Evolutionary conservation across 2,888 invertebrate species (phyloP).

Genomic region (Salticus scenicus): DNA sequence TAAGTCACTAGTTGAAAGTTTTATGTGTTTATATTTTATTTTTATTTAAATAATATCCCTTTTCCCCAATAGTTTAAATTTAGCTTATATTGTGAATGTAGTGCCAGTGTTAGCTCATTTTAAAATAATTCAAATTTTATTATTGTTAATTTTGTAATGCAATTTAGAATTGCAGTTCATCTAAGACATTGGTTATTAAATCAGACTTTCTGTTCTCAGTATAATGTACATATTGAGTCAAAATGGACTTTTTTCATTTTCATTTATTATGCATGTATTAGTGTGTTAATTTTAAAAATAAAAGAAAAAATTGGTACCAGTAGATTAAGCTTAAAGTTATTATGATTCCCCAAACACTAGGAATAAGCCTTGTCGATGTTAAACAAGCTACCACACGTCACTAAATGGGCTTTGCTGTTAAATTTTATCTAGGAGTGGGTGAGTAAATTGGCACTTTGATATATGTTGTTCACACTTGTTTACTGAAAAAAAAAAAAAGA

Average conservation of each 20-base stretch:
- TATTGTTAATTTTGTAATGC: no score
- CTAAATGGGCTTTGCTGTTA: constrained; percentile 71
- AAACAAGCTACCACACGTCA: constrained; percentile 71
- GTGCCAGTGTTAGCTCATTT: no score
- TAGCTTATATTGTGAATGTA: no score
- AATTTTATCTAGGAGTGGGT: constrained; percentile 72
- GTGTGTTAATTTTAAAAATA: constrained; percentile 66
- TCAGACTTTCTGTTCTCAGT: no score
- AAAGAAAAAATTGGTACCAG: constrained; percentile 57
- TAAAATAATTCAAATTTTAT: no score
- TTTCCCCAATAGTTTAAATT: no score
- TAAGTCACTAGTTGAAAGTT: no score
- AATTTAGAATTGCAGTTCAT: no score
- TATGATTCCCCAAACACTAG: constrained; percentile 72
- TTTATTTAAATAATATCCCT: no score
- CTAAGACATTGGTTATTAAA: no score
- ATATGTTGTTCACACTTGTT: constrained; percentile 67
- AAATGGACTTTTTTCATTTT: not conserved
- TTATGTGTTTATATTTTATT: no score
- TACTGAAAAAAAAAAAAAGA: constrained; percentile 47
- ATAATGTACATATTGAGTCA: no score
- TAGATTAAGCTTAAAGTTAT: constrained; percentile 71
- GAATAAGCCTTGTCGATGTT: constrained; percentile 72
- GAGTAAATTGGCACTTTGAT: constrained; percentile 71
- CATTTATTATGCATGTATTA: constrained; percentile 54